A percentile compares a stretch with the other conserved stretches of the same genome.
Conservation (phyloP, 2,113 vertebrate genomes). For the Indicator maculatus region DNA sequence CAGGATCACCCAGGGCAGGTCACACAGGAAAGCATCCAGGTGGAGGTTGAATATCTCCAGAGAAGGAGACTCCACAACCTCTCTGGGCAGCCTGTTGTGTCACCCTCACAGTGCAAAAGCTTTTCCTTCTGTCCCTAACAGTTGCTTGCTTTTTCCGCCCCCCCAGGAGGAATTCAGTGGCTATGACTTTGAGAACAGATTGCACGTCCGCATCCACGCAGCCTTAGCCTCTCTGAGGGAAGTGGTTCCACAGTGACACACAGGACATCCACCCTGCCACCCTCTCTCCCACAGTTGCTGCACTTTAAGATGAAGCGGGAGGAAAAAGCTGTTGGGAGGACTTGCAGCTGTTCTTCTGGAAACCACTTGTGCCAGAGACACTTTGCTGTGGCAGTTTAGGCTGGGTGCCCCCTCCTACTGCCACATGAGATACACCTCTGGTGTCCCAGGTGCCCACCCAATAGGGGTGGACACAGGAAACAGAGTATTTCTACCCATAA, state of each 20-base stretch:
- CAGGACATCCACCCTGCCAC: not conserved
- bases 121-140: not conserved
- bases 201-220: conserved; percentile 96
- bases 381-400: no score
- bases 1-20: no score
- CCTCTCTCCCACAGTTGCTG: conserved; percentile 62
- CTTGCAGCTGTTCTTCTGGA: conserved; percentile 65
- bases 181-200: conserved; percentile 98
- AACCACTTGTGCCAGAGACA: conserved; percentile 74
- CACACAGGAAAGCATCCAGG: no score
- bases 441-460: no score
- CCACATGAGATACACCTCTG: no score
- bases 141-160: not conserved
- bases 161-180: conserved; percentile 91
- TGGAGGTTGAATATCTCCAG: no score
- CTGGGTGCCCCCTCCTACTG: no score
- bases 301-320: conserved; percentile 75
- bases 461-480: no score
- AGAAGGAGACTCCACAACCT: no score
- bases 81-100: no score
- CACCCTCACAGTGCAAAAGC: no score
- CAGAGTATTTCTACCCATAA: no score
- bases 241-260: conserved; percentile 90
- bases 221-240: conserved; percentile 94
- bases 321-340: conserved; percentile 67